phyloP scores from a whole-genome alignment of 92 coral and sea anemone species.

The Blastomussa wellsi region DNA sequence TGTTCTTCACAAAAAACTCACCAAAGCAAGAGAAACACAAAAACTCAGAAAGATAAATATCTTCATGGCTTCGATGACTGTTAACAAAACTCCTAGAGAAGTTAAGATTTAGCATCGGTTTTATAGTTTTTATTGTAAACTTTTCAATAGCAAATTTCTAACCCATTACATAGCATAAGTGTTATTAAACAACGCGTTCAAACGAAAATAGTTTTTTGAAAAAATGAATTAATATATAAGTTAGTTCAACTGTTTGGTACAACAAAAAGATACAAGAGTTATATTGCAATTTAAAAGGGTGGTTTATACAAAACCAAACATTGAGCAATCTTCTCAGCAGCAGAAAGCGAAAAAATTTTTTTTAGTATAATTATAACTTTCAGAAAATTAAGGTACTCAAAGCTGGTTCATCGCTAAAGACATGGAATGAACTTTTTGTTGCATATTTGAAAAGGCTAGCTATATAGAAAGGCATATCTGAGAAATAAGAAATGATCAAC shows the following conservation, averaged over 20 bases:
- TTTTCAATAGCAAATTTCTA: background rate
- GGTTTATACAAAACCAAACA: background rate
- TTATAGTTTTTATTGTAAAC: background rate
- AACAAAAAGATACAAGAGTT: background rate
- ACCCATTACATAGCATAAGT: background rate
- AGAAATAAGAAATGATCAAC: no score
- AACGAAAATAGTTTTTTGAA: background rate
- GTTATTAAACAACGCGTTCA: slow-evolving; percentile 13
- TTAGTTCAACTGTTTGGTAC: slow-evolving; percentile 5
- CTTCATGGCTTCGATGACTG: slow-evolving; percentile 1
- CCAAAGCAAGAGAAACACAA: slow-evolving; percentile 6
- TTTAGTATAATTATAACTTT: no score
- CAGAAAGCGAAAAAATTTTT: background rate
- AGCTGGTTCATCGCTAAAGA: no score
- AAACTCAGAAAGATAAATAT: slow-evolving; percentile 2
- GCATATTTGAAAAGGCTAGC: no score
- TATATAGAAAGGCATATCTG: no score
- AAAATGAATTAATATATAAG: no score
- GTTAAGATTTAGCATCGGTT: background rate
- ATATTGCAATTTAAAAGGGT: background rate
- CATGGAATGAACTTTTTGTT: no score
- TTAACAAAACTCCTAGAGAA: background rate
- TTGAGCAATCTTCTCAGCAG: background rate
- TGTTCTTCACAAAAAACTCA: background rate
- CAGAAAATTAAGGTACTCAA: no score